Percentiles rank a stretch among this genome's conserved stretches.
phyloP scores from a whole-genome alignment of 2,113 vertebrate genomes.

The Lampris incognitus region DNA sequence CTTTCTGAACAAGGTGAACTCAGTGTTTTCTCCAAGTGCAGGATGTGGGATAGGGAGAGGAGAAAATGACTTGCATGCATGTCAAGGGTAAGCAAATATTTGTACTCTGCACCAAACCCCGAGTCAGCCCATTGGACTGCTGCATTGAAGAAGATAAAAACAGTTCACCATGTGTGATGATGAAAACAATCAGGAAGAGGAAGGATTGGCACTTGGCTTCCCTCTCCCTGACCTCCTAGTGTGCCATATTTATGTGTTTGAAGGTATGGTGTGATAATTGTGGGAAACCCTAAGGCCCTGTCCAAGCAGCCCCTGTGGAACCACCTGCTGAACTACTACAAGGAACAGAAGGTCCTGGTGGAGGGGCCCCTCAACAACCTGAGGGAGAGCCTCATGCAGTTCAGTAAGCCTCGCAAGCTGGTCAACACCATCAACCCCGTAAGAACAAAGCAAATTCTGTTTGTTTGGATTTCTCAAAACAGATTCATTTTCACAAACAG shows the following conservation, averaged over 20 bases:
- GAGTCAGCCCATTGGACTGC: too few species aligned
- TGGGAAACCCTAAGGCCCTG: slow-evolving; percentile 96
- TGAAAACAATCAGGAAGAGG: too few species aligned
- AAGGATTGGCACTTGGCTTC: neutral
- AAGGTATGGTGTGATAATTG: slow-evolving; percentile 98
- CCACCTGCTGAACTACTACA: slow-evolving; percentile 98
- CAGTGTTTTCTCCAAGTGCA: too few species aligned
- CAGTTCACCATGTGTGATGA: too few species aligned
- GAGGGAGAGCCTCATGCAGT: slow-evolving; percentile 98
- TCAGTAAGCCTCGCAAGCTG: slow-evolving; percentile 98
- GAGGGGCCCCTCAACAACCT: slow-evolving; percentile 99
- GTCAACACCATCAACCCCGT: slow-evolving; percentile 99
- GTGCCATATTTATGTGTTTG: slow-evolving; percentile 4
- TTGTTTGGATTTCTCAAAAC: too few species aligned
- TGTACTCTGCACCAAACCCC: too few species aligned
- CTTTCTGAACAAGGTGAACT: too few species aligned
- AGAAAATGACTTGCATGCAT: too few species aligned
- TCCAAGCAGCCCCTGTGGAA: slow-evolving; percentile 99
- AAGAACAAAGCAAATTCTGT: slow-evolving; percentile 61
- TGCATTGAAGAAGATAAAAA: too few species aligned
- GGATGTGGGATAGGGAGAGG: too few species aligned
- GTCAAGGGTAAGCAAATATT: too few species aligned
- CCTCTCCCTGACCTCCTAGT: neutral
- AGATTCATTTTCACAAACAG: too few species aligned
- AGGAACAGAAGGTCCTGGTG: slow-evolving; percentile 98